Percentiles rank a stretch among this genome's conserved stretches.
These are phyloP conservation scores for Latrodectus hesperus DNA, from an alignment of 2,888 invertebrate species.

Conservation along the genomic window DNA sequence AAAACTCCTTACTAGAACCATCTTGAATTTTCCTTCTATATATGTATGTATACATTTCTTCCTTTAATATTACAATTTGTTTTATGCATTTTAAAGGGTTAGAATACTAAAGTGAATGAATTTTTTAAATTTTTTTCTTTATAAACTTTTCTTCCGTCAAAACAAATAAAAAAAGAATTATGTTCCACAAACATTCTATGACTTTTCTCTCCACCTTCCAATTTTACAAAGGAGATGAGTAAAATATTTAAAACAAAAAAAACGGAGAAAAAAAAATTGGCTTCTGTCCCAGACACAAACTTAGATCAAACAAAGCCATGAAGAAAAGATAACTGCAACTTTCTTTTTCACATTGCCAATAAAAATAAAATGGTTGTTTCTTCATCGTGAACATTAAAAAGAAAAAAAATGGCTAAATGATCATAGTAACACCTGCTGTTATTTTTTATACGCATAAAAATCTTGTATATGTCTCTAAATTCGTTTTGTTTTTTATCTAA, in stretches of 20 bases:
- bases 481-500: not conserved
- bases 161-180: not conserved
- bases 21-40: not conserved
- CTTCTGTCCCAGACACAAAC: constrained; percentile 17
- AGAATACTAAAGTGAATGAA: constrained; percentile 26
- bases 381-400: constrained; percentile 8
- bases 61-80: constrained; percentile 31
- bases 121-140: constrained; percentile 7
- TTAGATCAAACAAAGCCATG: constrained; percentile 22
- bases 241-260: not conserved
- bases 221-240: not conserved
- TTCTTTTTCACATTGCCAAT: constrained; percentile 2
- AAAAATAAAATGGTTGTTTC: constrained; percentile 51
- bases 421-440: constrained; percentile 48
- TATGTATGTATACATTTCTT: not conserved
- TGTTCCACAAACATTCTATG: constrained; percentile 22
- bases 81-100: constrained; percentile 27
- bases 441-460: constrained; percentile 20
- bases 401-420: constrained; percentile 14
- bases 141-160: constrained; percentile 1
- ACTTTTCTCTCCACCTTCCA: not conserved
- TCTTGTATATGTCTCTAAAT: not conserved
- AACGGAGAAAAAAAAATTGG: constrained; percentile 28
- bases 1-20: not conserved
- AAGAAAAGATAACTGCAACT: constrained; percentile 20